These are phyloP conservation scores for Heteronetta atricapilla DNA, from an alignment of 2,113 vertebrate species.

Conservation along the genomic window DNA sequence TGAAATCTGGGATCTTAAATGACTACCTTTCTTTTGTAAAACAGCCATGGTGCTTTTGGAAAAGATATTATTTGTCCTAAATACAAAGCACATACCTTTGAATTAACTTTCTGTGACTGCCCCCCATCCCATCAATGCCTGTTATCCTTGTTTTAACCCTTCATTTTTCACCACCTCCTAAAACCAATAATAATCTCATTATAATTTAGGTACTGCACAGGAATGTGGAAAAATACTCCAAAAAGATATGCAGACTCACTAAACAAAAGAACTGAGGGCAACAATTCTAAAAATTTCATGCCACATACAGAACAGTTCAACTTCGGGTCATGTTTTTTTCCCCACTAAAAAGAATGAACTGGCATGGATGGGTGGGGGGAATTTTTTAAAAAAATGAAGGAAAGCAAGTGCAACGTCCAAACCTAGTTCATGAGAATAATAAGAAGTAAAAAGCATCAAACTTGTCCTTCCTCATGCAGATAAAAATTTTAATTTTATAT, in stretches of 20 bases:
- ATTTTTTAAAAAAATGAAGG: not conserved
- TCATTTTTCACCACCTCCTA: not conserved
- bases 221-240: not conserved
- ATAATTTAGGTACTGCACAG: not conserved
- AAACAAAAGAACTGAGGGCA: not conserved
- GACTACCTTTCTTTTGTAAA: not conserved
- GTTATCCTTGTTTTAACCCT: not conserved
- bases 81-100: not conserved
- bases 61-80: not conserved
- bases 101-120: not conserved
- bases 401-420: not conserved
- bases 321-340: not conserved
- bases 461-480: constrained; percentile 1
- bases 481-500: not conserved
- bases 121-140: not conserved
- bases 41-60: not conserved
- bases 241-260: not conserved
- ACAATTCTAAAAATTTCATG: not conserved
- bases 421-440: not conserved
- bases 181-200: not conserved
- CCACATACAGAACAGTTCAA: not conserved
- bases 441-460: not conserved
- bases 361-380: not conserved
- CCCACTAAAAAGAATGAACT: not conserved
- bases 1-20: not conserved